Conservation (phyloP, 2,888 invertebrate species). For the Brachypterus glaber region DNA sequence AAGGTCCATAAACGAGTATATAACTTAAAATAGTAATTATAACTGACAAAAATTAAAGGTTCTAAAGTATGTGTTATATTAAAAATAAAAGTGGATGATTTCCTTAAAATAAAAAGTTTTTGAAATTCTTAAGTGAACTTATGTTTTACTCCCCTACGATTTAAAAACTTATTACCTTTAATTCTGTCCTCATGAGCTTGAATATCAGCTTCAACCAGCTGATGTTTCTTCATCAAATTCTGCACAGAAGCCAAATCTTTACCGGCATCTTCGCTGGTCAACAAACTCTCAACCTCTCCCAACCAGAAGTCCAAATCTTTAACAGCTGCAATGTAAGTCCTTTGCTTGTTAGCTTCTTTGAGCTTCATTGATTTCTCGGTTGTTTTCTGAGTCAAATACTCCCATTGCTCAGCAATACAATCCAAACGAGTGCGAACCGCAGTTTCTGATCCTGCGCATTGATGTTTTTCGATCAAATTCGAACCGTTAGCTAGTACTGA, state of each 20-base stretch:
- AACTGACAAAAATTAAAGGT: no score
- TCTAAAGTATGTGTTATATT: no score
- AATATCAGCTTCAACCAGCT: constrained; percentile 96
- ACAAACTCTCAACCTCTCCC: constrained; percentile 92
- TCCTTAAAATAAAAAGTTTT: no score
- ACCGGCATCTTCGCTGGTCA: constrained; percentile 94
- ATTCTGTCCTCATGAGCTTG: constrained; percentile 93
- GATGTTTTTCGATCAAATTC: constrained; percentile 86
- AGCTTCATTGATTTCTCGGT: constrained; percentile 96
- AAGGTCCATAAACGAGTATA: no score
- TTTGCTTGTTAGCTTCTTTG: constrained; percentile 98
- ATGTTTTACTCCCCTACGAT: no score
- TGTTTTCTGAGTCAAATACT: constrained; percentile 94
- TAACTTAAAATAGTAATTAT: no score
- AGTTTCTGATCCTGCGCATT: constrained; percentile 96
- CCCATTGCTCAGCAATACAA: constrained; percentile 98
- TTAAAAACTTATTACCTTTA: no score
- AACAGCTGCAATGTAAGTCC: constrained; percentile 98
- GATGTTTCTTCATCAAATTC: constrained; percentile 97
- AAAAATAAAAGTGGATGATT: no score
- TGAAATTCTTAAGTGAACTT: no score
- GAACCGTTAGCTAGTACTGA: constrained; percentile 92
- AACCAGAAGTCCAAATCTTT: constrained; percentile 99
- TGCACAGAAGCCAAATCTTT: constrained; percentile 98
- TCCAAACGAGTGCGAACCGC: constrained; percentile 85